Evolutionary conservation across 2,888 invertebrate genomes (phyloP).

Genomic region (Pomacea canaliculata): DNA sequence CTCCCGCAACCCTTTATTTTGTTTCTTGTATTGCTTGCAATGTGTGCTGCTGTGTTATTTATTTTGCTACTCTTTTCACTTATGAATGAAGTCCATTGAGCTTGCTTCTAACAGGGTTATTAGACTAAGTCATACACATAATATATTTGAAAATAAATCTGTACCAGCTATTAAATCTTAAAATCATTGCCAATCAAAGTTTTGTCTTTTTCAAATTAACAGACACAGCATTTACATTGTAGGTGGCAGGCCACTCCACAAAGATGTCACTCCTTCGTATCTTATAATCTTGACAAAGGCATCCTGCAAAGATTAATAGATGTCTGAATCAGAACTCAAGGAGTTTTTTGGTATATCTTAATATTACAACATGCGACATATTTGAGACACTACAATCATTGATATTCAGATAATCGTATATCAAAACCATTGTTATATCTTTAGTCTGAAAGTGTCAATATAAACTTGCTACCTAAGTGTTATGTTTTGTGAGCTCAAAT

Average conservation of each 20-base stretch:
- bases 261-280: slow-evolving; percentile 87
- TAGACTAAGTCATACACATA: no score
- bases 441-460: neutral
- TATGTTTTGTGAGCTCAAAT: slow-evolving; percentile 10
- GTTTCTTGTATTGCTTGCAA: no score
- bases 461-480: neutral
- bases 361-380: no score
- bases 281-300: slow-evolving; percentile 93
- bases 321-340: no score
- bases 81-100: no score
- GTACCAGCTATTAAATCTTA: neutral
- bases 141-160: no score
- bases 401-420: neutral
- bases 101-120: no score
- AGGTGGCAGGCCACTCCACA: slow-evolving; percentile 98
- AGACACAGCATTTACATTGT: slow-evolving; percentile 76
- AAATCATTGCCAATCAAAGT: neutral
- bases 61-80: no score
- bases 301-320: slow-evolving; percentile 77
- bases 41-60: no score
- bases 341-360: no score
- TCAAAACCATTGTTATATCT: neutral
- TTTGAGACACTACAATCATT: no score
- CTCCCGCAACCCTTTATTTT: no score
- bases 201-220: slow-evolving; percentile 1